These are phyloP conservation scores for Quadroppia sp. DNA, from an alignment of 2,888 invertebrate species.

Conservation along the genomic window DNA sequence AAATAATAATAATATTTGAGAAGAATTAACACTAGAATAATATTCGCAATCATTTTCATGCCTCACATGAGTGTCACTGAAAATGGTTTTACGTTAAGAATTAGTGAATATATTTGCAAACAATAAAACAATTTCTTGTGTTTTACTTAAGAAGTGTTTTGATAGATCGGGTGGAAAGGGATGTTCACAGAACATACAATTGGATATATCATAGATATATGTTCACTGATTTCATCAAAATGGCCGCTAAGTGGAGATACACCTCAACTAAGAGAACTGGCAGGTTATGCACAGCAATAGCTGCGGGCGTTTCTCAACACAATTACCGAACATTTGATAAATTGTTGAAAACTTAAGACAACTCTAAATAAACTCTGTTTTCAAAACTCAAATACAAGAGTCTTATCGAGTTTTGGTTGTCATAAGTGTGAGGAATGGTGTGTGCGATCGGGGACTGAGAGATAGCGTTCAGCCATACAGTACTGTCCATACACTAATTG, in stretches of 20 bases:
- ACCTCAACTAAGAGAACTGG: background rate
- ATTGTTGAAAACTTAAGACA: slow-evolving; percentile 6
- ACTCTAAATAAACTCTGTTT: background rate
- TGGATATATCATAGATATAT: slow-evolving; percentile 98
- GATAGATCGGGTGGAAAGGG: background rate
- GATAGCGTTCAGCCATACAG: slow-evolving; percentile 21
- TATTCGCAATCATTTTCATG: slow-evolving; percentile 10
- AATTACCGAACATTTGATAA: slow-evolving; percentile 37
- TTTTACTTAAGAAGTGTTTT: too few species aligned
- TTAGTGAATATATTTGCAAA: background rate
- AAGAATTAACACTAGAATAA: background rate
- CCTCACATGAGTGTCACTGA: slow-evolving; percentile 35
- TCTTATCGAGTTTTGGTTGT: background rate
- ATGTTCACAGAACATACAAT: slow-evolving; percentile 91
- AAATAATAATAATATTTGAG: slow-evolving; percentile 20
- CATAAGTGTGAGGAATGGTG: slow-evolving; percentile 14
- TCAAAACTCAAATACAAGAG: slow-evolving; percentile 1
- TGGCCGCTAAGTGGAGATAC: slow-evolving; percentile 39
- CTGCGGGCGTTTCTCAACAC: slow-evolving; percentile 43
- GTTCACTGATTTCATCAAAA: slow-evolving; percentile 44
- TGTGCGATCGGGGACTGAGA: slow-evolving; percentile 28
- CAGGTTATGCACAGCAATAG: background rate
- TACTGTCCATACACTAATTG: too few species aligned
- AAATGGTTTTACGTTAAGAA: background rate
- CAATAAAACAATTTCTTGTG: background rate